A percentile compares a stretch with the other conserved stretches of the same genome.
phyloP scores from a whole-genome alignment of 92 coral and sea anemone genomes.

The Desmophyllum pertusum region DNA sequence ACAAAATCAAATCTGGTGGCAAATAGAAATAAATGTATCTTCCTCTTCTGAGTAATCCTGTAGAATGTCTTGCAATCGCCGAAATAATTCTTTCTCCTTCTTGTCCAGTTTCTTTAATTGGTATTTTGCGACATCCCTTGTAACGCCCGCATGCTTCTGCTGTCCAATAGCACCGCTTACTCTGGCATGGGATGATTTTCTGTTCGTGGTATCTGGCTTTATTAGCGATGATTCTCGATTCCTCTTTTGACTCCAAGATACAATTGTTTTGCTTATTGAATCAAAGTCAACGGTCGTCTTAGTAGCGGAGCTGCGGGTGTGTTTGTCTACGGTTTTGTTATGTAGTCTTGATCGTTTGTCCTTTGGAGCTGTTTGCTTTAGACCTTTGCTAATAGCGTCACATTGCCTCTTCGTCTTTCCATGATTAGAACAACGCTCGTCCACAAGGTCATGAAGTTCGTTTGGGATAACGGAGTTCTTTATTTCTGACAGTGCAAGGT shows the following conservation, averaged over 20 bases:
- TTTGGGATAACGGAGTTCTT: neutral
- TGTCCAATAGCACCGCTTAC: neutral
- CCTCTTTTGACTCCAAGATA: neutral
- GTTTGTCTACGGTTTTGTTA: neutral
- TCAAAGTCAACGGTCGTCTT: neutral
- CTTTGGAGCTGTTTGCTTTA: neutral
- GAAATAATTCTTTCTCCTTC: neutral
- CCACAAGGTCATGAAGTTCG: neutral
- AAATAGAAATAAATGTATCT: neutral
- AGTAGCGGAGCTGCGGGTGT: neutral
- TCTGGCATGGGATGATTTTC: neutral
- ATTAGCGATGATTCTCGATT: neutral
- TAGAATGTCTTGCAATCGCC: neutral
- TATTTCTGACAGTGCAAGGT: constrained; percentile 29
- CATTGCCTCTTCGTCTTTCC: neutral
- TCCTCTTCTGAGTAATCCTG: neutral
- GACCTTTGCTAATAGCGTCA: neutral
- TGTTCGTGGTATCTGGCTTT: neutral
- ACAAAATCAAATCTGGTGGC: neutral
- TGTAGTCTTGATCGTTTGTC: neutral
- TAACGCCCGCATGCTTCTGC: no score
- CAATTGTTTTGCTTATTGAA: neutral
- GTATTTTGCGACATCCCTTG: neutral
- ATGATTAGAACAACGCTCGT: neutral
- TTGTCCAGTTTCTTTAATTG: neutral